A percentile compares a stretch with the other conserved stretches of the same genome.
phyloP scores from a whole-genome alignment of 2,113 vertebrate species.

The Chroicocephalus ridibundus region DNA sequence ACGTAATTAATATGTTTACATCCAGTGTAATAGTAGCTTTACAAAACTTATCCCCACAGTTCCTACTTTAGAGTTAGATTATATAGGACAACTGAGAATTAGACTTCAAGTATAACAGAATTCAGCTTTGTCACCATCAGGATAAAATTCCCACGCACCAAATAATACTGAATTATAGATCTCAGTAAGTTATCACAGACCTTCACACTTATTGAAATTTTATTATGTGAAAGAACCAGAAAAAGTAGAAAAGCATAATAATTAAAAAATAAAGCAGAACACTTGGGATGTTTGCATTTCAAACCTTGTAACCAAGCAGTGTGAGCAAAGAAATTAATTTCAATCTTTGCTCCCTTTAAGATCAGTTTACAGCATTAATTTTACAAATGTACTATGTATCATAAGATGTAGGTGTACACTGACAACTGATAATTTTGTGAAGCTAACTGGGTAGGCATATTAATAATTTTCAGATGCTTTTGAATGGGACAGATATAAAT shows the following conservation, averaged over 20 bases:
- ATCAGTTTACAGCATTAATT: neutral
- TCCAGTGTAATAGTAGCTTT: neutral
- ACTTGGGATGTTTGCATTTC: neutral
- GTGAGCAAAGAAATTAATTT: neutral
- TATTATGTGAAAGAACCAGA: neutral
- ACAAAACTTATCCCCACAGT: neutral
- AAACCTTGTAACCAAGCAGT: neutral
- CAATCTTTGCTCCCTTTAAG: neutral
- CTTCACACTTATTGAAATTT: neutral
- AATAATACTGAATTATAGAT: neutral
- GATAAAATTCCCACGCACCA: neutral
- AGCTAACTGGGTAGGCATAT: neutral
- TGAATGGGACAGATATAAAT: neutral
- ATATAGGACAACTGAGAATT: neutral
- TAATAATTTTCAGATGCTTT: neutral
- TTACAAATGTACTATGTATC: neutral
- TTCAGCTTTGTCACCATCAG: neutral
- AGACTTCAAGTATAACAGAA: neutral
- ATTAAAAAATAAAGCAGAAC: neutral
- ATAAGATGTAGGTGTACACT: neutral
- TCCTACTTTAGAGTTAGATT: neutral
- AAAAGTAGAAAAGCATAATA: neutral
- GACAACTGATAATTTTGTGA: conserved; percentile 17
- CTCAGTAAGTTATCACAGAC: neutral
- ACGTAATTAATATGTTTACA: neutral